A percentile compares a stretch with the other conserved stretches of the same genome.
These are phyloP conservation scores for Vimba vimba DNA, from an alignment of 2,113 vertebrate species.

Conservation along the genomic window DNA sequence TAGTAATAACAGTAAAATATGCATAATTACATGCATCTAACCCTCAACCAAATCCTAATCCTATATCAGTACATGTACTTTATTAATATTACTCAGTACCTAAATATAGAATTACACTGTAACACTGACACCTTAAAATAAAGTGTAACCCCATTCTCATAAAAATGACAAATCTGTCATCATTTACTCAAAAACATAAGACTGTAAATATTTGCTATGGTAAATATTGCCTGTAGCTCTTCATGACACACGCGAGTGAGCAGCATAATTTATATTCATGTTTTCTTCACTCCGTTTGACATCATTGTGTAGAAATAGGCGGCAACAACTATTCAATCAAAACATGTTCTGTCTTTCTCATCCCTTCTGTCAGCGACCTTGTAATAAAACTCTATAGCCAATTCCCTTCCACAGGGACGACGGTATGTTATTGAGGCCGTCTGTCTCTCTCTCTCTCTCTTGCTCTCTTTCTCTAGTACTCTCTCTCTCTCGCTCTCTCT, in stretches of 20 bases:
- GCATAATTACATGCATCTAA: no score
- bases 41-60: no score
- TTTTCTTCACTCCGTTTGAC: conserved; percentile 23
- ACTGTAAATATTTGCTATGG: no score
- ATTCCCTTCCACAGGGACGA: conserved; percentile 61
- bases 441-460: conserved; percentile 34
- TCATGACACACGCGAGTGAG: background rate
- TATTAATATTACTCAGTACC: no score
- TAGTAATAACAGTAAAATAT: no score
- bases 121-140: no score
- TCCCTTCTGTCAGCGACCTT: conserved; percentile 54
- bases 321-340: background rate
- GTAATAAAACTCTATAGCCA: conserved; percentile 55
- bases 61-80: no score
- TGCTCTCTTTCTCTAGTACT: background rate
- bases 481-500: no score
- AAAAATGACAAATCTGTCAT: no score
- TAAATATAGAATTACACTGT: no score
- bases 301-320: background rate
- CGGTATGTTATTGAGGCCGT: conserved; percentile 7
- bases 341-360: background rate
- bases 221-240: background rate
- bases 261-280: conserved; percentile 1
- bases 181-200: background rate
- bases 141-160: no score